Evolutionary conservation across 1,140 invertebrate genomes (phyloP), one percentile per base, ranked within the genome.

Genomic region (Brachionus paranguensis): DNA sequence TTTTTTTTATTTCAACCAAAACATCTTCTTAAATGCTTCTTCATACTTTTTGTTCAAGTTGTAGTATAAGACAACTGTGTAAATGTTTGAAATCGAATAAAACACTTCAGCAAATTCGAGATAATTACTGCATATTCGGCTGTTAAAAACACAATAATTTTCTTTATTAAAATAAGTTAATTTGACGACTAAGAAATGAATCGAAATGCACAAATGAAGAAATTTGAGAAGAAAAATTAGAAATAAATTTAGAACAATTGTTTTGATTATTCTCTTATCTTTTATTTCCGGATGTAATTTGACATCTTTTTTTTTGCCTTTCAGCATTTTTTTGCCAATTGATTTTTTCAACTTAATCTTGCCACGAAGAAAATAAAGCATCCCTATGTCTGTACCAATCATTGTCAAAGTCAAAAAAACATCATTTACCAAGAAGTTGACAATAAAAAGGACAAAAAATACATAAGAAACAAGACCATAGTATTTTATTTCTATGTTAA

Each of bases 11-110:
- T 37, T 37, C 33, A 37, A 7, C 33, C 6, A 37, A 37, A 37
- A 37, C 33, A 37, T 37, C 33, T 37, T 37, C 33, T 37, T 37
- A 7, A 37, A 37, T 37, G 5, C 33, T 37, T 5, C 33, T 37
- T 37, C 33, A 37, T 37, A 37, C 5, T 37, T 37, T 37, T 37
- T 37, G 33, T 37, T 37, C 33, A 37, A 37, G 7, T 37, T 37
- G 33, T 7, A 37, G 33, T 37, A 37, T 37, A 37, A 37, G 33
- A 37, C 6, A 37, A 37, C 6, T 7, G 33, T 68, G 12, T 70
- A 70, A 33, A 70, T n/a, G 11, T 70, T 70, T 70, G 65, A 70
- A 37, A 70, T 70, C n/a, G 65, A 33, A 70, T 70, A 33, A 70
- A 70, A 70, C n/a, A 70, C 6, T 3, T 70, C 65, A 14, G 11